phyloP scores from a whole-genome alignment of 2,797 vertebrate species.

The Botia kubotai region DNA sequence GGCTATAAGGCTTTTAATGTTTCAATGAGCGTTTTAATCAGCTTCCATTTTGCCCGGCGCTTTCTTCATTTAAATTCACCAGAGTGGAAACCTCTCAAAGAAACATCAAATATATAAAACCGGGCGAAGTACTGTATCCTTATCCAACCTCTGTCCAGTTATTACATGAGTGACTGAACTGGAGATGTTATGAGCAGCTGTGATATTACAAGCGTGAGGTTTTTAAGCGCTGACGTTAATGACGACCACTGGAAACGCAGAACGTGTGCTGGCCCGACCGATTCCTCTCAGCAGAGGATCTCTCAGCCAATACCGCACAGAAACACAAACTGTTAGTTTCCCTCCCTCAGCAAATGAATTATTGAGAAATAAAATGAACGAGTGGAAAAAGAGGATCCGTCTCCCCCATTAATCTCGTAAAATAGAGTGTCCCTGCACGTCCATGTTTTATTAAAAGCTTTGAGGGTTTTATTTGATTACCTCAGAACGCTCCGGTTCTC shows the following conservation, averaged over 20 bases:
- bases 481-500: constrained; percentile 54
- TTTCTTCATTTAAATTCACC: constrained; percentile 38
- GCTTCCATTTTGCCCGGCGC: constrained; percentile 31
- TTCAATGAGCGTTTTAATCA: constrained; percentile 41
- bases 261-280: constrained; percentile 14
- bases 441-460: constrained; percentile 68
- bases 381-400: constrained; percentile 43
- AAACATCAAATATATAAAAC: constrained; percentile 41
- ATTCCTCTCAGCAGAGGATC: constrained; percentile 52
- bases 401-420: constrained; percentile 64
- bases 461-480: constrained; percentile 56
- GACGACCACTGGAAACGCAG: constrained; percentile 51
- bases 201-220: constrained; percentile 36
- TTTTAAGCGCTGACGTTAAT: constrained; percentile 21
- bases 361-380: constrained; percentile 73
- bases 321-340: constrained; percentile 51
- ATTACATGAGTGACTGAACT: constrained; percentile 38
- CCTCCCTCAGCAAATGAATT: constrained; percentile 63
- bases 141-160: constrained; percentile 46
- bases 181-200: constrained; percentile 46
- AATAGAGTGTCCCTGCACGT: constrained; percentile 57
- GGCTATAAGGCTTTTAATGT: constrained; percentile 34
- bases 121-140: constrained; percentile 21
- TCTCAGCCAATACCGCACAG: constrained; percentile 56
- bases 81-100: constrained; percentile 40